These are phyloP conservation scores for Spondyliosoma cantharus DNA, from an alignment of 2,797 vertebrate genomes.

Conservation along the genomic window DNA sequence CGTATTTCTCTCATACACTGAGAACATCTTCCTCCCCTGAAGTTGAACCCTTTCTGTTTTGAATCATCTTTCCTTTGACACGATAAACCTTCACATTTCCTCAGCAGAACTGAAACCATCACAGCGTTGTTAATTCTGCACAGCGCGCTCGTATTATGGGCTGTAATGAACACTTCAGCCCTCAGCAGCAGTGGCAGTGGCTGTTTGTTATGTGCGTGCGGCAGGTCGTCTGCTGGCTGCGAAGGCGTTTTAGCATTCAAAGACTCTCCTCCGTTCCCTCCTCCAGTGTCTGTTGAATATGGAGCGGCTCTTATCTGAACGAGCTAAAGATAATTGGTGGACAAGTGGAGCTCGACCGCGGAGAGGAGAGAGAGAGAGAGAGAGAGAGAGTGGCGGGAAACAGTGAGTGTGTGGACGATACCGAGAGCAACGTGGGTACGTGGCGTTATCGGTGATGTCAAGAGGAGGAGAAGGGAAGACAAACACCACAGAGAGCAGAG, in stretches of 20 bases:
- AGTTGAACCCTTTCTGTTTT: background rate
- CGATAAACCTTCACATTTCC: slow-evolving; percentile 11
- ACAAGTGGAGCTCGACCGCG: slow-evolving; percentile 68
- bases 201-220: slow-evolving; percentile 48
- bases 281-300: slow-evolving; percentile 62
- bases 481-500: background rate
- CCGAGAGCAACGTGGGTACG: slow-evolving; percentile 7
- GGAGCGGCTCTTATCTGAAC: slow-evolving; percentile 74
- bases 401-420: slow-evolving; percentile 10
- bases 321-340: slow-evolving; percentile 72
- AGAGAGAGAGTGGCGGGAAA: slow-evolving; percentile 18
- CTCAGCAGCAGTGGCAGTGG: slow-evolving; percentile 30
- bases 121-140: slow-evolving; percentile 39
- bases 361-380: slow-evolving; percentile 30
- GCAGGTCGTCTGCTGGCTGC: slow-evolving; percentile 39
- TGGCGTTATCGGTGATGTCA: slow-evolving; percentile 29
- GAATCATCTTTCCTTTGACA: background rate
- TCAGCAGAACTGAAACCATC: slow-evolving; percentile 23
- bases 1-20: background rate
- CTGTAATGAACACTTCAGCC: slow-evolving; percentile 64
- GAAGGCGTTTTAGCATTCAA: slow-evolving; percentile 67
- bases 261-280: slow-evolving; percentile 42
- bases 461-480: background rate
- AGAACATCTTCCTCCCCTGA: background rate
- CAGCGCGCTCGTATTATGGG: slow-evolving; percentile 36